Percentiles rank a stretch among this genome's conserved stretches.
Conservation (phyloP, 2,113 vertebrate species). For the Hippopotamus amphibius region DNA sequence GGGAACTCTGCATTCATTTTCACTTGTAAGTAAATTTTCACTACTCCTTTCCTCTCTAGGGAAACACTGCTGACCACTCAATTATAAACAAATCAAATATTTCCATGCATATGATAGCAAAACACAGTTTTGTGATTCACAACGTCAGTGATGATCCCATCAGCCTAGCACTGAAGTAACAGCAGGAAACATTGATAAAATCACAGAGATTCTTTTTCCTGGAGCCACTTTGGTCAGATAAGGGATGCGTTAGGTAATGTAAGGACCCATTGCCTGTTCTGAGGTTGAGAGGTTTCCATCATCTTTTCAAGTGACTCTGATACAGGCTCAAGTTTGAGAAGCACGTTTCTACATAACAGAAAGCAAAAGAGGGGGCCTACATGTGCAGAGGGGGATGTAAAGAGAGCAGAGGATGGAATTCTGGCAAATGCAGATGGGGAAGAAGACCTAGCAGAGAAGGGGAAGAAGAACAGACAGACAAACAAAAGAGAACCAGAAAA, state of each 20-base stretch:
- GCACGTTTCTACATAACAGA: neutral
- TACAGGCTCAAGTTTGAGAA: neutral
- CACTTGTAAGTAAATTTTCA: neutral
- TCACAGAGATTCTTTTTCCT: neutral
- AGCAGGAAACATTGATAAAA: neutral
- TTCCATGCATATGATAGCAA: neutral
- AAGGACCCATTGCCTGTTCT: neutral
- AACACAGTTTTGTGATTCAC: neutral
- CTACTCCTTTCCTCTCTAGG: neutral
- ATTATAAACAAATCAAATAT: neutral
- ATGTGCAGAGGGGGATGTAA: neutral
- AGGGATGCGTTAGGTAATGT: neutral
- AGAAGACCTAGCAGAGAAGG: neutral
- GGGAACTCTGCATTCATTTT: slow-evolving; percentile 8
- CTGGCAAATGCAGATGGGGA: neutral
- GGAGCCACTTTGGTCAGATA: neutral
- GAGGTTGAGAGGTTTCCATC: neutral
- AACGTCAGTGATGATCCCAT: neutral
- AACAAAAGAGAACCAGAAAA: neutral
- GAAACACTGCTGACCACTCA: neutral
- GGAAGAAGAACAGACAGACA: neutral
- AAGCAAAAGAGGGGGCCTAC: neutral
- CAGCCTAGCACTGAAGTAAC: neutral
- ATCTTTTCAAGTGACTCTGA: neutral
- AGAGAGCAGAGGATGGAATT: neutral